Percentiles rank a stretch among this genome's conserved stretches.
Evolutionary conservation across 2,113 vertebrate species (phyloP).

Genomic region (Erinaceus europaeus): DNA sequence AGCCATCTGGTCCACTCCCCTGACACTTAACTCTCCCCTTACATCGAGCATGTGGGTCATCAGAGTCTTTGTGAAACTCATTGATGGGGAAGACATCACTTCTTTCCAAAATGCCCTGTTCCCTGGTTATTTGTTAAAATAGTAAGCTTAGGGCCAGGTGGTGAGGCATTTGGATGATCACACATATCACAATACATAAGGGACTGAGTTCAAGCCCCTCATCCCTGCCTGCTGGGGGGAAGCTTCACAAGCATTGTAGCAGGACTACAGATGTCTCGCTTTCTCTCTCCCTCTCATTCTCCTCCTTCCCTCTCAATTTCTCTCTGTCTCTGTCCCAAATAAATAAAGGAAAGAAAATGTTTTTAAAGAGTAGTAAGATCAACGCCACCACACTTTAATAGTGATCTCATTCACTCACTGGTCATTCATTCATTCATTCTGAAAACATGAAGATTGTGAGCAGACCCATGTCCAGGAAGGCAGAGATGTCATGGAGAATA

Average conservation of each 20-base stretch:
- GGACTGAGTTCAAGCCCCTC: too few relatives aligned
- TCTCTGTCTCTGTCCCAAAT: too few relatives aligned
- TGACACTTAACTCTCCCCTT: not conserved
- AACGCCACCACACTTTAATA: not conserved
- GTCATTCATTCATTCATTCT: not conserved
- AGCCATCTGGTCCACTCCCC: not conserved
- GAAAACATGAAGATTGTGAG: not conserved
- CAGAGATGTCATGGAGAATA: not conserved
- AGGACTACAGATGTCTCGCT: too few relatives aligned
- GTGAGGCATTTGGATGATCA: too few relatives aligned
- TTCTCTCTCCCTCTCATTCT: too few relatives aligned
- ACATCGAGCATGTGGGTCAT: not conserved
- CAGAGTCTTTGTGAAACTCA: not conserved
- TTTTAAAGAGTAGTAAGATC: too few relatives aligned
- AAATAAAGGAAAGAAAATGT: too few relatives aligned
- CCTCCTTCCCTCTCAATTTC: too few relatives aligned
- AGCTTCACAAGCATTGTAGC: too few relatives aligned
- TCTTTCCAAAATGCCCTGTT: not conserved
- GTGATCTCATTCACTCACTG: not conserved
- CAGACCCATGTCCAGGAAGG: too few relatives aligned
- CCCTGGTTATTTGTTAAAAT: not conserved
- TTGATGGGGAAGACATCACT: not conserved
- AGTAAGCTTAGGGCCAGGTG: not conserved
- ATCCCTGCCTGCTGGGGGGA: too few relatives aligned
- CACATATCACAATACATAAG: too few relatives aligned